Evolutionary conservation across 2,113 vertebrate genomes (phyloP), one percentile per base, ranked within the genome.

Genomic region (Petrocephalus microphthalmus): DNA sequence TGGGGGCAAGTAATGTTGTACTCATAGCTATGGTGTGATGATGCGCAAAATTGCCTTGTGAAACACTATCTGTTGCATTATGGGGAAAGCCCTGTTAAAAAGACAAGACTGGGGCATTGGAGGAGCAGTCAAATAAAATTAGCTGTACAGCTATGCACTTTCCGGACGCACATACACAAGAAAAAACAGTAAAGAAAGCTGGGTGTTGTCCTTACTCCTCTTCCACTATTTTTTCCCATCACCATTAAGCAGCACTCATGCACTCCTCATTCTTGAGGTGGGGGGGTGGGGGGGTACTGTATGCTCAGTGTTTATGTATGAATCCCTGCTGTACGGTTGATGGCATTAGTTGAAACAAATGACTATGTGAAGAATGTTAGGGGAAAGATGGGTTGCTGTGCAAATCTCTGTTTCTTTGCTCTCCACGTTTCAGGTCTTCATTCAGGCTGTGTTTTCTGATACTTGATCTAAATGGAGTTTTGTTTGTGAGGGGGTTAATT

Each of bases 161-260:
- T 54, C 52, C 56, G 87, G 20, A 53, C 67, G 52, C 87, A 83
- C 78, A 84, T 37, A 57, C 51, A 88, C 42, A 88, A 88, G 42
- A 82, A 52, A 88, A 49, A 88, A 88, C 7, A 47, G 71, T 52
- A 3, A 83, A 45, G 2, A 15, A 53, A 56, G 51, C 74, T 11
- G 29, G 60, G 42, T 51, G 29, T 74, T 51, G 25, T 78, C 60
- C 25, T 87, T 25, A 53, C n/a, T 87, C 47, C 45, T 67, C 52
- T 17, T 51, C 51, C 45, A 29, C 60, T 64, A 7, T 29, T 52
- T 85, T 86, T 54, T 87, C 15, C 64, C n/a, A 45, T 54, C 19
- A 25, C 51, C 25, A 81, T 25, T 33, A 29, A 57, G 20, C 37
- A 45, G 11, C n/a, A 81, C 20, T 88, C 71, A 88, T 45, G 74